These are phyloP conservation scores for Furcula furcula DNA, from an alignment of 2,888 invertebrate species.

Conservation along the genomic window DNA sequence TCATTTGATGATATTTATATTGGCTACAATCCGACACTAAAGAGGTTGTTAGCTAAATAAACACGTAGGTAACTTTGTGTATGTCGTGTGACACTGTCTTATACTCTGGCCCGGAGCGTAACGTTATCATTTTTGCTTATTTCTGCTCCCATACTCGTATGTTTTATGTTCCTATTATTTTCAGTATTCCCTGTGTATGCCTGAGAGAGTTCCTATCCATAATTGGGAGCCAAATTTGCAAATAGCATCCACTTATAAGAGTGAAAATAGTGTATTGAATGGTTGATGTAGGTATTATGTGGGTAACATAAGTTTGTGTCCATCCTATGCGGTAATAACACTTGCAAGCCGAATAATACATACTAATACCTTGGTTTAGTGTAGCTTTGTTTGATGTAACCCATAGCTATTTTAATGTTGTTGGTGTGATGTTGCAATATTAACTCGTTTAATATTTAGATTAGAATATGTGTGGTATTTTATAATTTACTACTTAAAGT, in stretches of 20 bases:
- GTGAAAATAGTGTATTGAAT: slow-evolving; percentile 82
- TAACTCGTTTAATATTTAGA: slow-evolving; percentile 49
- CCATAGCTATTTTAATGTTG: slow-evolving; percentile 76
- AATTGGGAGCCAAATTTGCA: slow-evolving; percentile 81
- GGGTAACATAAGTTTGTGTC: slow-evolving; percentile 44
- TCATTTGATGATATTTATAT: not conserved
- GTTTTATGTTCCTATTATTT: slow-evolving; percentile 60
- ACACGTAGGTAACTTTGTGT: not conserved
- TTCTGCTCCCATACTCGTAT: slow-evolving; percentile 30
- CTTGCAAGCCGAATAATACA: slow-evolving; percentile 43
- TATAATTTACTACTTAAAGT: slow-evolving; percentile 45
- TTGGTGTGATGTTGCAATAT: slow-evolving; percentile 76
- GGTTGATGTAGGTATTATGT: slow-evolving; percentile 77
- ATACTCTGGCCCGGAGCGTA: not conserved
- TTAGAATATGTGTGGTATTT: slow-evolving; percentile 72
- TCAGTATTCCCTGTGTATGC: slow-evolving; percentile 82
- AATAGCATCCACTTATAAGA: slow-evolving; percentile 81
- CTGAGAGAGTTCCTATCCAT: slow-evolving; percentile 80
- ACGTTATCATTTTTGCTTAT: slow-evolving; percentile 6
- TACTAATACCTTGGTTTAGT: no score
- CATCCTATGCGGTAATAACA: no score
- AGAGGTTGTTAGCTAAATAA: not conserved
- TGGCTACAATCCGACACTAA: not conserved
- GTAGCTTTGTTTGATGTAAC: slow-evolving; percentile 74
- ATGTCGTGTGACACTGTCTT: not conserved